Percentiles rank a stretch among this genome's conserved stretches.
Conservation (phyloP, 2,888 invertebrate genomes). For the Erebia epiphron region DNA sequence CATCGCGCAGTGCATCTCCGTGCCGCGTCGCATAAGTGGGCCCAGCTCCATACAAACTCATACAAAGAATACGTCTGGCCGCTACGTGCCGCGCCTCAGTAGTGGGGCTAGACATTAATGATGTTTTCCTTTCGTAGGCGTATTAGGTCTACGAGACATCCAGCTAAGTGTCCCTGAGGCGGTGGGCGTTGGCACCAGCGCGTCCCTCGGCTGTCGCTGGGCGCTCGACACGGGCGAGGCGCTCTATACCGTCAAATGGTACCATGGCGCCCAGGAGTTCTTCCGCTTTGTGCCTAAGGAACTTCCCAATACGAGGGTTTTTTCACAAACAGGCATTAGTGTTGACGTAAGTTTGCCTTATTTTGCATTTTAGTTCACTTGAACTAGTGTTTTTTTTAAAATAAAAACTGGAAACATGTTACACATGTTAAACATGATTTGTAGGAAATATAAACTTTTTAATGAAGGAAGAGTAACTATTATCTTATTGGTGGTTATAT, state of each 20-base stretch:
- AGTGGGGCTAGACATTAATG: too few species aligned
- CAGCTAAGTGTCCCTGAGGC: conserved; percentile 88
- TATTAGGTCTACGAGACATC: conserved; percentile 85
- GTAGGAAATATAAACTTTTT: not conserved
- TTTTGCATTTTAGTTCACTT: too few species aligned
- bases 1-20: too few species aligned
- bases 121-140: conserved; percentile 64
- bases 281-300: conserved; percentile 92
- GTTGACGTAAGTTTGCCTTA: conserved; percentile 86
- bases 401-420: too few species aligned
- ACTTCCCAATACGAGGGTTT: conserved; percentile 88
- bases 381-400: too few species aligned
- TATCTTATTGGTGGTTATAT: too few species aligned
- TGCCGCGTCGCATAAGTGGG: too few species aligned
- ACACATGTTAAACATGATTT: too few species aligned
- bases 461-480: too few species aligned
- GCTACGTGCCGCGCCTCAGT: too few species aligned
- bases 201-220: conserved; percentile 88
- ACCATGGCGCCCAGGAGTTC: conserved; percentile 90
- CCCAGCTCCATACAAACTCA: too few species aligned
- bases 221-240: conserved; percentile 86
- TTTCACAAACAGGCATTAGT: conserved; percentile 85
- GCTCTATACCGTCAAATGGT: conserved; percentile 92
- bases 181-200: conserved; percentile 87
- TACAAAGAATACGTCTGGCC: too few species aligned